Evolutionary conservation across 37 sponge, comb jelly and placozoan species (phyloP).

Genomic region (Ephydatia muelleri): DNA sequence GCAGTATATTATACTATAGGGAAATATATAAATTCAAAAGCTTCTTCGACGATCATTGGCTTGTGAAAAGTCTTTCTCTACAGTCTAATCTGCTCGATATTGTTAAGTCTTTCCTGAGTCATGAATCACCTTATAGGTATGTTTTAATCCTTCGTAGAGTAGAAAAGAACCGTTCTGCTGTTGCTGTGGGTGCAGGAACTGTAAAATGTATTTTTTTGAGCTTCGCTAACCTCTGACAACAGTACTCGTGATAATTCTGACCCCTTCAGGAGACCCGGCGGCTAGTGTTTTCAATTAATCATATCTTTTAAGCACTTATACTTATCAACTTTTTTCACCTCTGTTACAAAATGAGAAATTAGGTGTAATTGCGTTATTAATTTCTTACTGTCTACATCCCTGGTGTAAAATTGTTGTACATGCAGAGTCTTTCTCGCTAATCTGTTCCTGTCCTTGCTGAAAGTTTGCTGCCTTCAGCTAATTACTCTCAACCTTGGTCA

Average conservation of each 20-base stretch:
- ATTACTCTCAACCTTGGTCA: conserved; percentile 22
- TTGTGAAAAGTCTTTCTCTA: conserved; percentile 24
- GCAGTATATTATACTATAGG: too few species aligned
- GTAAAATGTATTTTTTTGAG: background rate
- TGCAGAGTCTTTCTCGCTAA: conserved; percentile 10
- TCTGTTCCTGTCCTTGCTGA: background rate
- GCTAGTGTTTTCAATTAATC: background rate
- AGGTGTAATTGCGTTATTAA: conserved; percentile 5
- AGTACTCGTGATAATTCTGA: background rate
- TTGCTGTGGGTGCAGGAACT: background rate
- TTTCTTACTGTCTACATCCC: conserved; percentile 13
- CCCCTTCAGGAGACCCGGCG: conserved; percentile 8
- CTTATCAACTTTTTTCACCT: conserved; percentile 6
- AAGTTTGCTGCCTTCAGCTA: conserved; percentile 27
- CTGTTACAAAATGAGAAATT: conserved; percentile 17
- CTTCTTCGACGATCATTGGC: too few species aligned
- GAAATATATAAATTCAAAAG: too few species aligned
- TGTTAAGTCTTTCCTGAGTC: conserved; percentile 24
- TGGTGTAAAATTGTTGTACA: conserved; percentile 4
- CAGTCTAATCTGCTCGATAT: conserved; percentile 15
- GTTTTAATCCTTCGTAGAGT: conserved; percentile 22
- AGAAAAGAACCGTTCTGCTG: conserved; percentile 29
- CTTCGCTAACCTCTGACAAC: background rate
- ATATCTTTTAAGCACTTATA: conserved; percentile 3
- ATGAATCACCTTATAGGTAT: conserved; percentile 21